phyloP scores from a whole-genome alignment of 2,113 vertebrate species.

The Apteryx owenii region DNA sequence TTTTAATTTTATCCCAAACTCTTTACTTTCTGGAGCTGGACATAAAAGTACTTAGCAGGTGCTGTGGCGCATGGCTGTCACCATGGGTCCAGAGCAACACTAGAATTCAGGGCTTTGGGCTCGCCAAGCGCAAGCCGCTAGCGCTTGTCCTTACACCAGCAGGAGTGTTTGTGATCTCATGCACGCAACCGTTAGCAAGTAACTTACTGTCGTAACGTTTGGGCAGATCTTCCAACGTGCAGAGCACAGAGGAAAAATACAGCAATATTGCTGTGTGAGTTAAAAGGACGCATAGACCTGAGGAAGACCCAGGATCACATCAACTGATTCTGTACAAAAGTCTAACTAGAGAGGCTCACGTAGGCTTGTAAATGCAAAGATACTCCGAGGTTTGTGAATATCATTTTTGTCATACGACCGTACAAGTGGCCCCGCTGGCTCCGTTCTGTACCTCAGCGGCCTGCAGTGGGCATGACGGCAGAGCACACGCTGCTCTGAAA shows the following conservation, averaged over 20 bases:
- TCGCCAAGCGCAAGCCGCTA: background rate
- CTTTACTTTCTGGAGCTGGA: background rate
- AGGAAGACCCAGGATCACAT: background rate
- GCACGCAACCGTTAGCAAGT: background rate
- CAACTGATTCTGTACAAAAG: too few relatives aligned
- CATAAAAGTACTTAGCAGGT: background rate
- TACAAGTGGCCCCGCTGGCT: fast-evolving
- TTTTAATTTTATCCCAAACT: background rate
- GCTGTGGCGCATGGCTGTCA: background rate
- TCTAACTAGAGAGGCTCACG: too few relatives aligned
- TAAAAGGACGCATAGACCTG: background rate
- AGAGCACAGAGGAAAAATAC: background rate
- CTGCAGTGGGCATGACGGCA: background rate
- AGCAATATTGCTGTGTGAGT: background rate
- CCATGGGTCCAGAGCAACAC: background rate
- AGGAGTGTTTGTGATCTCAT: background rate
- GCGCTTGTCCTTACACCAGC: background rate
- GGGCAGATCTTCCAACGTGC: background rate
- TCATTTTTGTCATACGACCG: background rate
- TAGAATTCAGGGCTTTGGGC: background rate
- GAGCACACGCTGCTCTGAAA: background rate
- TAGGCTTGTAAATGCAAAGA: background rate
- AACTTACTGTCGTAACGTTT: background rate
- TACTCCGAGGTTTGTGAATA: background rate
- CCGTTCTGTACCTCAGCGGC: background rate